Percentiles rank a stretch among this genome's conserved stretches.
Conservation (phyloP, 2,113 vertebrate species). For the Nipponia nippon region DNA sequence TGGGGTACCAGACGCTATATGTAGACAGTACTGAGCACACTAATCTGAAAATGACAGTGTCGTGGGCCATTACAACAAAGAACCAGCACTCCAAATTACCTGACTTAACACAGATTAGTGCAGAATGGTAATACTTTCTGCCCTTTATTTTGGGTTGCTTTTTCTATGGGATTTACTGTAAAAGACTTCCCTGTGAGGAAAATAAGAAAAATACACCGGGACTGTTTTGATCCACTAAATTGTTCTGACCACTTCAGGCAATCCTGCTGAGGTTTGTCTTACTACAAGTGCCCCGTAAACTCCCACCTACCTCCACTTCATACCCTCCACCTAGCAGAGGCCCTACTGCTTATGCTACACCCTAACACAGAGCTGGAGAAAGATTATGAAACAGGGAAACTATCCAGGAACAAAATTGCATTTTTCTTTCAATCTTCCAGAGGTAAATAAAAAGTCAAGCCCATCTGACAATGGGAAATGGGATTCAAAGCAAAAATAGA, state of each 20-base stretch:
- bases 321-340: neutral
- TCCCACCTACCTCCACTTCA: neutral
- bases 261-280: neutral
- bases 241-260: neutral
- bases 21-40: neutral
- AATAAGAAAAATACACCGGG: neutral
- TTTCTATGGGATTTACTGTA: neutral
- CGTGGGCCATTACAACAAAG: neutral
- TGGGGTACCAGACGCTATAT: accelerated
- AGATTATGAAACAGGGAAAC: slow-evolving; percentile 48
- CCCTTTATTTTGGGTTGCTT: neutral
- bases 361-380: neutral
- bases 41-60: neutral
- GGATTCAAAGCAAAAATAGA: slow-evolving; percentile 68
- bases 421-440: neutral
- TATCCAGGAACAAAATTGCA: slow-evolving; percentile 48
- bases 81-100: neutral
- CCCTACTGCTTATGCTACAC: neutral
- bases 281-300: neutral
- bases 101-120: neutral
- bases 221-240: neutral
- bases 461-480: slow-evolving; percentile 60
- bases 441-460: slow-evolving; percentile 57
- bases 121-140: neutral
- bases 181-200: neutral